Evolutionary conservation across 2,888 invertebrate species (phyloP).

Genomic region (Byasa hedistus): DNA sequence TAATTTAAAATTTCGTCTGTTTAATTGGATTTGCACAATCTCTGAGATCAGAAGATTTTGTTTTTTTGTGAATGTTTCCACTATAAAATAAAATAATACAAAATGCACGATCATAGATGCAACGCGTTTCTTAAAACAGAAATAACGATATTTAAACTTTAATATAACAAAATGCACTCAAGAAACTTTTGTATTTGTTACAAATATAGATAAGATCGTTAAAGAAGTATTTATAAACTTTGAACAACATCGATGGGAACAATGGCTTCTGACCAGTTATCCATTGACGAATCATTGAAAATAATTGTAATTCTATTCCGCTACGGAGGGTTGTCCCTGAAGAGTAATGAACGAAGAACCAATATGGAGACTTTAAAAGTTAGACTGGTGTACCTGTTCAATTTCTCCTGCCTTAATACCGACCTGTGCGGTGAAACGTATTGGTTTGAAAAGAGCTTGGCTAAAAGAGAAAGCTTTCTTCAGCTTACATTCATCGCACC

Average conservation of each 20-base stretch:
- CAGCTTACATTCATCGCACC: slow-evolving; percentile 49
- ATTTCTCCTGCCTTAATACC: slow-evolving; percentile 45
- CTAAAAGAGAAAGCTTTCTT: slow-evolving; percentile 41
- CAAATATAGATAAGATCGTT: no score
- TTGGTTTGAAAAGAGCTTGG: slow-evolving; percentile 45
- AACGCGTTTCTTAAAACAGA: no score
- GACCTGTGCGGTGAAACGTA: slow-evolving; percentile 44
- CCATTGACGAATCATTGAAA: slow-evolving; percentile 43
- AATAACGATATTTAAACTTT: no score
- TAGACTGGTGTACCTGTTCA: slow-evolving; percentile 42
- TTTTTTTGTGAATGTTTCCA: no score
- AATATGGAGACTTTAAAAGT: slow-evolving; percentile 30
- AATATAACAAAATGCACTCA: no score
- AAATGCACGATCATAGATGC: no score
- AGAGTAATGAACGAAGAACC: slow-evolving; percentile 33
- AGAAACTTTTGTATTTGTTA: no score
- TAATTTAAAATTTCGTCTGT: no score
- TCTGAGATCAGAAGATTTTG: no score
- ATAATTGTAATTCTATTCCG: slow-evolving; percentile 41
- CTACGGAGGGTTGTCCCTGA: slow-evolving; percentile 44
- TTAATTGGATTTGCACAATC: no score
- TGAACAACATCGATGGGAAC: neutral
- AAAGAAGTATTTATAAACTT: no score
- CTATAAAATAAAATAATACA: no score
- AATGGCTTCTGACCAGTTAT: slow-evolving; percentile 1